phyloP scores from a whole-genome alignment of 2,888 invertebrate species.

The Eucriotettix oculatus region DNA sequence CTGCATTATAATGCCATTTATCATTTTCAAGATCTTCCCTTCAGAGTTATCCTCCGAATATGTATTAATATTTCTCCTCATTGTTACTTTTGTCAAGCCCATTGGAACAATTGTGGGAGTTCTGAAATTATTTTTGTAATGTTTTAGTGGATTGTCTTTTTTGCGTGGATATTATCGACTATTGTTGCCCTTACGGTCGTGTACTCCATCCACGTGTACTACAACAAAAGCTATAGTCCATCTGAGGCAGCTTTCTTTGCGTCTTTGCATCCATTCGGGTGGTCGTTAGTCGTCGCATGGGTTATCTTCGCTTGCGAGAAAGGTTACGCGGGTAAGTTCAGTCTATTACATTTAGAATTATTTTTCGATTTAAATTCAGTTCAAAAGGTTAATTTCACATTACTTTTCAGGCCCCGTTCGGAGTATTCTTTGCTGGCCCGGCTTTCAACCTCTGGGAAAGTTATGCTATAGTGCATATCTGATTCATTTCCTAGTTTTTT shows the following conservation, averaged over 20 bases:
- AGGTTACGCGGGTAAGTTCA: background rate
- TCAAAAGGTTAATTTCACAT: too few species aligned
- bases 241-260: background rate
- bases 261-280: background rate
- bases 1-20: too few species aligned
- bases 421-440: slow-evolving; percentile 39
- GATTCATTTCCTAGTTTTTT: slow-evolving; percentile 50
- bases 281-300: slow-evolving; percentile 1
- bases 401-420: slow-evolving; percentile 33
- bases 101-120: too few species aligned
- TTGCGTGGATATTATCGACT: background rate
- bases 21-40: too few species aligned
- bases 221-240: background rate
- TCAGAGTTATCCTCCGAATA: too few species aligned
- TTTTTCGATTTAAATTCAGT: too few species aligned
- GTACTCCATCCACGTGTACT: background rate
- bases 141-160: background rate
- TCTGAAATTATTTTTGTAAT: too few species aligned
- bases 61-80: too few species aligned
- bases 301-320: slow-evolving; percentile 2
- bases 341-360: too few species aligned
- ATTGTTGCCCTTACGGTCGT: background rate
- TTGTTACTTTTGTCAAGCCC: too few species aligned
- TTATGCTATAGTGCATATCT: slow-evolving; percentile 57
- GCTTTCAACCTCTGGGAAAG: slow-evolving; percentile 46